Evolutionary conservation across 2,888 invertebrate genomes (phyloP).

Genomic region (Synanthedon formicaeformis): DNA sequence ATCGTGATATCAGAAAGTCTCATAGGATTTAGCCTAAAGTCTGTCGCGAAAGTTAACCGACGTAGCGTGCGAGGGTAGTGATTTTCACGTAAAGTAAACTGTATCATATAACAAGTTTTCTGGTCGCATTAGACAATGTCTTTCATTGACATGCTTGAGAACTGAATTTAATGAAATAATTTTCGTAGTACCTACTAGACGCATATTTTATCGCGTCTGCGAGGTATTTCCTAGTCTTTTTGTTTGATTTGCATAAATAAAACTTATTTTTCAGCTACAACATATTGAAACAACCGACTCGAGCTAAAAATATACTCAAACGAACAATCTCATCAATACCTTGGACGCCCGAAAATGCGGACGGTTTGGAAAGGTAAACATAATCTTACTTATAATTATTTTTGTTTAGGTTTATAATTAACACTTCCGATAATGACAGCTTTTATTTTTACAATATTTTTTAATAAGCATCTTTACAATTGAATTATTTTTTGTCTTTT

Average conservation of each 20-base stretch:
- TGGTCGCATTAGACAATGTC: too few species aligned
- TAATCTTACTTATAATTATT: neutral
- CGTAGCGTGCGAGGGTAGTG: too few species aligned
- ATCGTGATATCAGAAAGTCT: neutral
- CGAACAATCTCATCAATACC: slow-evolving; percentile 80
- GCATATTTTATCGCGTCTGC: too few species aligned
- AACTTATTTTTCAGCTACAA: slow-evolving; percentile 72
- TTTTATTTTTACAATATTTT: neutral
- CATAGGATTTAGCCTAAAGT: neutral
- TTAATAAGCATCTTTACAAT: neutral
- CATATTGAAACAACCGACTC: slow-evolving; percentile 88
- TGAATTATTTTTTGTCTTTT: neutral
- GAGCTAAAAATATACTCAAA: slow-evolving; percentile 94
- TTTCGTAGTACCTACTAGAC: too few species aligned
- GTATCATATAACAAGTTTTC: too few species aligned
- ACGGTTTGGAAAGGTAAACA: slow-evolving; percentile 83
- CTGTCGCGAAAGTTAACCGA: too few species aligned
- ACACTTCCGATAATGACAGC: neutral
- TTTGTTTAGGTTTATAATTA: too few species aligned
- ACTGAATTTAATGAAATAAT: too few species aligned
- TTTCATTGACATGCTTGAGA: neutral
- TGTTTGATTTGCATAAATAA: too few species aligned
- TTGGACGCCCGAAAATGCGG: slow-evolving; percentile 97
- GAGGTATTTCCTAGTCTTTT: too few species aligned
- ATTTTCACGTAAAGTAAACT: too few species aligned